Conservation (phyloP, 2,888 invertebrate species). For the Aleiodes alternator region DNA sequence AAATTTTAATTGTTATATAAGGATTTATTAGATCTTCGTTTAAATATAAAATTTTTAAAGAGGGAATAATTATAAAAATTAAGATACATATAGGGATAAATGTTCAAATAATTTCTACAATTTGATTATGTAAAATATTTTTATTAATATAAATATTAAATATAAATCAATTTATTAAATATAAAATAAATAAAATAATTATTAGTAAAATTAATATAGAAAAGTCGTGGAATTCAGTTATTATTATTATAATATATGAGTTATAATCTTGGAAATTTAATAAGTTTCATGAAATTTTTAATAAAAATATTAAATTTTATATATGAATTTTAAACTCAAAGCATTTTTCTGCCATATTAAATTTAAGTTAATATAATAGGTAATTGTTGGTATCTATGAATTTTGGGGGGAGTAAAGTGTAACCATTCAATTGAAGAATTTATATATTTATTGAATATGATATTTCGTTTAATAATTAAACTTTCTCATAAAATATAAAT, state of each 20-base stretch:
- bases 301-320: slow-evolving; percentile 81
- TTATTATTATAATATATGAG: slow-evolving; percentile 82
- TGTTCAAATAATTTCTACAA: slow-evolving; percentile 82
- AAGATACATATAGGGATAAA: slow-evolving; percentile 79
- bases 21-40: slow-evolving; percentile 80
- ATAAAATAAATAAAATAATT: slow-evolving; percentile 80
- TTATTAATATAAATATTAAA: slow-evolving; percentile 79
- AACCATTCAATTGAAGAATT: slow-evolving; percentile 81
- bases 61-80: slow-evolving; percentile 81
- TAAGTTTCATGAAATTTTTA: slow-evolving; percentile 78
- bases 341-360: slow-evolving; percentile 78
- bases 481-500: slow-evolving; percentile 81
- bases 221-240: slow-evolving; percentile 81
- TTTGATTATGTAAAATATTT: slow-evolving; percentile 79
- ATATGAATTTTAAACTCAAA: slow-evolving; percentile 82
- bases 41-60: slow-evolving; percentile 79
- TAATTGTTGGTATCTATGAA: slow-evolving; percentile 59
- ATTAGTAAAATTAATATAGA: slow-evolving; percentile 79
- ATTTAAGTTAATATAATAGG: slow-evolving; percentile 69
- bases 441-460: slow-evolving; percentile 76
- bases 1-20: slow-evolving; percentile 79
- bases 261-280: slow-evolving; percentile 79
- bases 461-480: slow-evolving; percentile 77
- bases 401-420: slow-evolving; percentile 70
- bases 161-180: slow-evolving; percentile 78